Percentiles rank a stretch among this genome's conserved stretches.
Conservation (phyloP, 1,140 invertebrate species). For the Sesamia nonagrioides region DNA sequence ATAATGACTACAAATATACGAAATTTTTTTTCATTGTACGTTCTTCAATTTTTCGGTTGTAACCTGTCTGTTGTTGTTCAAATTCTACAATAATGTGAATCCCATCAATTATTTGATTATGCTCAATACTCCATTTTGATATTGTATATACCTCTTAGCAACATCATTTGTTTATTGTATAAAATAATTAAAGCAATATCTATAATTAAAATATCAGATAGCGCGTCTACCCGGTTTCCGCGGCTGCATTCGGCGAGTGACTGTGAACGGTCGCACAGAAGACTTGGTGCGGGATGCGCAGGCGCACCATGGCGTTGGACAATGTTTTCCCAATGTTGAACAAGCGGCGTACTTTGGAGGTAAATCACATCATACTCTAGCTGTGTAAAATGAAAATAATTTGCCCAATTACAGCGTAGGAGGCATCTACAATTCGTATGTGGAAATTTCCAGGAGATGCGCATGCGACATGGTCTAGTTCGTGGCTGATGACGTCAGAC, state of each 20-base stretch:
- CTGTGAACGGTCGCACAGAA: conserved; percentile 92
- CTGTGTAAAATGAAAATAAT: no score
- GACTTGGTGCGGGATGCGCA: conserved; percentile 92
- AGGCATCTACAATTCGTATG: neutral
- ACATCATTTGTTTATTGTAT: no score
- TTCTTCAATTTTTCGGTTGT: no score
- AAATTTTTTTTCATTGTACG: no score
- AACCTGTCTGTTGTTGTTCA: no score
- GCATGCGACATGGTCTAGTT: conserved; percentile 71
- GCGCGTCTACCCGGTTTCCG: conserved; percentile 92
- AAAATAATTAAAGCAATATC: no score
- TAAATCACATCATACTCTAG: conserved; percentile 80
- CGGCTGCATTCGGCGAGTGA: conserved; percentile 93
- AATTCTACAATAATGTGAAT: no score
- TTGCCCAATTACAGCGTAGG: no score
- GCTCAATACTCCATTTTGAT: no score
- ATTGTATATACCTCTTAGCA: no score
- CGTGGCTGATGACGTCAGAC: conserved; percentile 82
- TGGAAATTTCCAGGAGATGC: conserved; percentile 68
- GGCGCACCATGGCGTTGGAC: conserved; percentile 92
- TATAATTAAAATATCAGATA: conserved; percentile 75
- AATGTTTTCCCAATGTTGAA: conserved; percentile 96
- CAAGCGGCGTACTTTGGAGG: conserved; percentile 95
- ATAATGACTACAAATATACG: no score
- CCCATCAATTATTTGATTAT: no score